Conservation (phyloP, 2,888 invertebrate genomes). For the Trissolcus brochymenae region DNA sequence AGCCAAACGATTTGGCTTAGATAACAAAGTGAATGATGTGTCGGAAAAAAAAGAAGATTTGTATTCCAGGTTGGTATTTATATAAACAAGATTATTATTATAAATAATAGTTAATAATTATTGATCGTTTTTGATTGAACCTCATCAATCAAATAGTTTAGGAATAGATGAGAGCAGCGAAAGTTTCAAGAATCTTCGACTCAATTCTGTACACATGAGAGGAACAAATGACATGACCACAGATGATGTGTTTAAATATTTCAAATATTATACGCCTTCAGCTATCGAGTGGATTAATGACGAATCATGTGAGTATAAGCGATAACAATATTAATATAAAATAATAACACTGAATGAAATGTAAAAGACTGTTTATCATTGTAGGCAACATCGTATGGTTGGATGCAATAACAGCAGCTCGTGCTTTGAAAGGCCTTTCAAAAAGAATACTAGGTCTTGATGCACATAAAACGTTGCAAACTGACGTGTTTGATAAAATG, state of each 20-base stretch:
- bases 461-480: constrained; percentile 33
- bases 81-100: no score
- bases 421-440: constrained; percentile 80
- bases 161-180: constrained; percentile 80
- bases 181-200: constrained; percentile 79
- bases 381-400: constrained; percentile 82
- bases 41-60: constrained; percentile 76
- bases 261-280: constrained; percentile 85
- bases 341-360: no score
- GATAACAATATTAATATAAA: not conserved
- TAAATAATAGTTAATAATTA: no score
- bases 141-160: constrained; percentile 70
- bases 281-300: constrained; percentile 90
- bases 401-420: constrained; percentile 79
- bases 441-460: constrained; percentile 74
- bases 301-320: constrained; percentile 81
- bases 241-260: constrained; percentile 87
- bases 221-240: constrained; percentile 87
- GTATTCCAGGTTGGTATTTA: constrained; percentile 73
- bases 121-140: no score
- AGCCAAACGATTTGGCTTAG: constrained; percentile 80
- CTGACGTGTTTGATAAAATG: constrained; percentile 29
- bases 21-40: constrained; percentile 71
- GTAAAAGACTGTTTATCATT: not conserved
- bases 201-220: constrained; percentile 86